Base-by-base conservation (phyloP, 1,140 invertebrate species). In the Heterodera carotae region DNA sequence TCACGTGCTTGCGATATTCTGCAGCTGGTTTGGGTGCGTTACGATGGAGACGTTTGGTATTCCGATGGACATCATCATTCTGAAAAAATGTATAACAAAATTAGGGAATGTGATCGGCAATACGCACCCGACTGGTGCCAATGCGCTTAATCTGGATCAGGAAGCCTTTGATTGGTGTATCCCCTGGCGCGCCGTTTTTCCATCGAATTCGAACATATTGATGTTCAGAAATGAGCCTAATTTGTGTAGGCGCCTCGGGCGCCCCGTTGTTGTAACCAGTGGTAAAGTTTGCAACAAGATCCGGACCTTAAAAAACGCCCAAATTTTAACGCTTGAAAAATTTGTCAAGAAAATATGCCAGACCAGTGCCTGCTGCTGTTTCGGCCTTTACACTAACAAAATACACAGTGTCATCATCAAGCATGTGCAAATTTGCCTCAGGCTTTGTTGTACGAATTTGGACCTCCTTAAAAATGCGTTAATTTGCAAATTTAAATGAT, bases 331-430 rank as follows among this genome's bases (percentile, higher is more conserved):
- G 15, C 39, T 4, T 43, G 2, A 4, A 39, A 2, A n/a, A 10
- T 43, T 43, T 0, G 39, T 12, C 39, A 43, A 43, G 15, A 39
- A 8, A 39, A 10, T 5, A 43, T 43, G 39, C 39, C 39, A 43
- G 39, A 43, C 39, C 39, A 43, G 39, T 43, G 10, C 88, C 88
- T 25, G 85, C 82, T 2, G 78, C 71, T 18, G 95, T 98, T 88
- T 94, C 92, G 0, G 94, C 96, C 82, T 93, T 91, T 39, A 98
- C 94, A 22, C 91, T 92, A 88, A 98, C 97, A 18, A 92, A 93
- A 88, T 98, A 98, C 12, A 92, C 93, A 1, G 94, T 92, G 88
- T 95, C 92, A 90, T 98, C 95, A 86, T 95, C 93, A 7, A 98
- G 89, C 70, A 93, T 92, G 84, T 92, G 92, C 12, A 96, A 92